Evolutionary conservation across 2,888 invertebrate species (phyloP), one percentile per base, ranked within the genome.

Genomic region (Drosophila nigritarsus): DNA sequence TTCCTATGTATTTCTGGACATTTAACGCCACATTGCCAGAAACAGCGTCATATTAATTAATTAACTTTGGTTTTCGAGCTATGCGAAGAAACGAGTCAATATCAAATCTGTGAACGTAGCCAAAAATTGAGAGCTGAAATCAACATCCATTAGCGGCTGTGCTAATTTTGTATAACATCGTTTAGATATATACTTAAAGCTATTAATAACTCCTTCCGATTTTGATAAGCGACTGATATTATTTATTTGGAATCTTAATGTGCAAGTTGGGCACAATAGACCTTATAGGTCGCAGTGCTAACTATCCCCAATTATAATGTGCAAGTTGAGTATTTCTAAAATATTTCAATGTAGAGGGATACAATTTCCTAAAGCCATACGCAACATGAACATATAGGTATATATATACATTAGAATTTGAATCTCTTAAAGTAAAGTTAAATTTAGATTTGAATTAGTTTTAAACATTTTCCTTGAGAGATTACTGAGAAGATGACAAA

Each of bases 61-160:
- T 73, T 65, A 34, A 70, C 58, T 20, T 65, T 60, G 24, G 58
- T 72, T 87, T 89, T 80, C 87, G 75, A 60, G 49, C 65, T 51
- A 45, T 38, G 59, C 67, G 73, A 75, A 9, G 40, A 40, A 42
- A 8, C 38, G 29, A 18, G 58, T 68, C 49, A 66, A 65, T 48
- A 65, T 58, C 20, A 38, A 15, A 50, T 18, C 15, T 36, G 27
- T 20, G 8, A 55, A 48, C 8, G 11, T 30, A 36, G 27, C 38
- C 54, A 9, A 59, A 62, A 58, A 20, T 29, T 34, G 34, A 29
- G 50, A 34, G 64, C 36, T 51, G 29, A 49, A 30, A 34, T 79
- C 51, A 59, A 76, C 74, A 51, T 65, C 18, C 27, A 69, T 75
- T 64, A 53, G 29, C n/a, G n/a, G 24, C 27, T 49, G 13, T 66